Base-by-base conservation (phyloP, 2,888 invertebrate species). In the Microchrysa polita region DNA sequence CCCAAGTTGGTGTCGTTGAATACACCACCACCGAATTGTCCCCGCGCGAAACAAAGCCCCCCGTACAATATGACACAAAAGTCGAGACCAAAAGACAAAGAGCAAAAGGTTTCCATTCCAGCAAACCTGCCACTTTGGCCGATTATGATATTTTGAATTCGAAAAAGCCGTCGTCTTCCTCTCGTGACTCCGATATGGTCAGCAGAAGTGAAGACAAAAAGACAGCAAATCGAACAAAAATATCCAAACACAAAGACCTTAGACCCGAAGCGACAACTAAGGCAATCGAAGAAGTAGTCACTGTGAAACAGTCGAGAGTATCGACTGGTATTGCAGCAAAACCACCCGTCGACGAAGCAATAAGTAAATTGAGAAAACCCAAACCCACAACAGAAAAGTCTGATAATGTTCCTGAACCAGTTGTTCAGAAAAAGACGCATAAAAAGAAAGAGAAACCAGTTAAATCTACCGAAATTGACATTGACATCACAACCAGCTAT, bases 161-260 rank as follows among this genome's bases (percentile, higher is more conserved):
- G 20, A 23, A 18, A 57, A 14, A 22, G 20, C 27, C 9, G 14
- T 12, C 14, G 78, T 81, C 83, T 79, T 81, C 81, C 77, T 79
- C 80, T 78, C 78, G 80, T 81, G 80, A 80, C 76, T 74, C 78
- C 72, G 75, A 76, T 72, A 74, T 78, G 78, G 77, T 80, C 79
- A 72, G 78, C 76, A 79, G 74, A 76, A 76, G 80, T 79, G 80
- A 81, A 72, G 79, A 79, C 73, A 69, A 55, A 53, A 75, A 73
- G 60, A 34, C 27, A 34, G 65, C 71, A 67, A n/a, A 69, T 67
- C 48, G 48, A 48, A n/a, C 48, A n/a, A 48, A 48, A 48, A 48
- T n/a, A n/a, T 48, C 48, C 72, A 73, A 65, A 73, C 65, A 27
- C 60, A 65, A 52, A 23, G 61, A 73, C 65, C 22, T 69, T 74